Conservation (phyloP, 1,140 invertebrate species). For the Helicoverpa zea region DNA sequence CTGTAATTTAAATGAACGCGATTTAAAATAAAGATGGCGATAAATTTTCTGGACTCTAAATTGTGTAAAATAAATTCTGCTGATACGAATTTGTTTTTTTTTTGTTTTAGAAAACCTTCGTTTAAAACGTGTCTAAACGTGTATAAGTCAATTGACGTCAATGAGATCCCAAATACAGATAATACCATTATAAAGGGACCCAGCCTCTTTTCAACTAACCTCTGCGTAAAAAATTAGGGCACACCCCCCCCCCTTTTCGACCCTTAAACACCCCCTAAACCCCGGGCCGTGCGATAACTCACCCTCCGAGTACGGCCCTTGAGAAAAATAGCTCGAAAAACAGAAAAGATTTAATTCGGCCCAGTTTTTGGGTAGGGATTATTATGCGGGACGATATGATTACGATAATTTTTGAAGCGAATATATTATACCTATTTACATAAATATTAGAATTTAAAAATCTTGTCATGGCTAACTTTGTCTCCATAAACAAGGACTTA, state of each 20-base stretch:
- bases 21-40: conserved; percentile 18
- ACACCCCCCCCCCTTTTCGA: conserved; percentile 59
- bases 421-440: too few species aligned
- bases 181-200: conserved; percentile 56
- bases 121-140: conserved; percentile 6
- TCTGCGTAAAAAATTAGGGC: conserved; percentile 81
- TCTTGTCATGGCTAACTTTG: too few species aligned
- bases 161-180: conserved; percentile 49
- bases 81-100: neutral
- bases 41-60: neutral
- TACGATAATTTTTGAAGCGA: neutral
- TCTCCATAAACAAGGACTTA: too few species aligned
- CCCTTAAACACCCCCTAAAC: conserved; percentile 49
- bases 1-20: conserved; percentile 25
- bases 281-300: conserved; percentile 68
- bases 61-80: neutral
- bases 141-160: conserved; percentile 50
- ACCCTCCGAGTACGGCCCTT: conserved; percentile 78
- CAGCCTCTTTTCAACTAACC: conserved; percentile 70
- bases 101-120: neutral
- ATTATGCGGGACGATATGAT: conserved; percentile 49
- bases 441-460: too few species aligned
- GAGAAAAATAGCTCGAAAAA: conserved; percentile 85
- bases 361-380: conserved; percentile 57
- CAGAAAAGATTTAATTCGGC: conserved; percentile 79